Conservation (phyloP, 2,888 invertebrate genomes). For the Agriopis aurantiaria region DNA sequence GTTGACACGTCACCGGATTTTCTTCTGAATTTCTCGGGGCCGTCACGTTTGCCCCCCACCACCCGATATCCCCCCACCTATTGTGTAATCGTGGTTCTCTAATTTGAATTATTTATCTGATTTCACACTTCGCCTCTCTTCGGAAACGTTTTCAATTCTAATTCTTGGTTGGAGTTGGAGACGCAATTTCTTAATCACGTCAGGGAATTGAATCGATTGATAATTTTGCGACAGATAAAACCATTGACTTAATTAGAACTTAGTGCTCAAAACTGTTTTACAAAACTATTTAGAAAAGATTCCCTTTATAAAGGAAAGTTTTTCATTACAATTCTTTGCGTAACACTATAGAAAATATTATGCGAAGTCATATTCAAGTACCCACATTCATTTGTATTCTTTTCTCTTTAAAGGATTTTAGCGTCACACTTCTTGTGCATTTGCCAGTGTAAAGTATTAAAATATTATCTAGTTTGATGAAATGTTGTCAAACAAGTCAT, state of each 20-base stretch:
- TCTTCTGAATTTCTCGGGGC: conserved; percentile 76
- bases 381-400: too few relatives aligned
- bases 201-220: conserved; percentile 40
- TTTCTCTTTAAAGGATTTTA: too few relatives aligned
- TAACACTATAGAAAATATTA: too few relatives aligned
- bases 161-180: conserved; percentile 34
- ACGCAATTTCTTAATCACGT: conserved; percentile 40
- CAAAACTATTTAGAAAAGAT: too few relatives aligned
- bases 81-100: conserved; percentile 80
- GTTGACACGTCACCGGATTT: conserved; percentile 84
- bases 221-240: conserved; percentile 18
- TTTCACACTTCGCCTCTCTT: conserved; percentile 66
- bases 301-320: too few relatives aligned
- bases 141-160: conserved; percentile 55
- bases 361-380: too few relatives aligned
- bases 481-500: too few relatives aligned
- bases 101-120: conserved; percentile 85
- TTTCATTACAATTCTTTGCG: too few relatives aligned
- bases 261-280: too few relatives aligned
- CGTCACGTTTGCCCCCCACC: conserved; percentile 74
- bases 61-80: conserved; percentile 55
- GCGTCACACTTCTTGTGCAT: too few relatives aligned
- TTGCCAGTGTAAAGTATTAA: too few relatives aligned
- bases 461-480: too few relatives aligned
- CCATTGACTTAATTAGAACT: not conserved